Base-by-base conservation (phyloP, 92 coral and sea anemone species). In the Galaxea fascicularis region DNA sequence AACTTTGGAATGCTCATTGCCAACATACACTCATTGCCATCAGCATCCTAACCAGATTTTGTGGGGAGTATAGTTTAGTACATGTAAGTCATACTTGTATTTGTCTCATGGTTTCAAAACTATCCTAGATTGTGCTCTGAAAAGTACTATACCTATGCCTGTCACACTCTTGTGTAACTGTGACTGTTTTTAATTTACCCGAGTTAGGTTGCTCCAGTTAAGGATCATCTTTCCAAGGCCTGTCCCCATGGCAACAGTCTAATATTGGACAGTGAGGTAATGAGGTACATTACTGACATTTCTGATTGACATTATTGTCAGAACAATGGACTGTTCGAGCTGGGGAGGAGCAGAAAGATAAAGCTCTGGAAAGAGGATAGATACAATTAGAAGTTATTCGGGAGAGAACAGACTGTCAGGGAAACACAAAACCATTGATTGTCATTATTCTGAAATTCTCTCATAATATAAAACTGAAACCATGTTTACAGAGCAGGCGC, bases 221-320 rank as follows among this genome's bases (percentile, higher is more conserved):
- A 91, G 82, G 99, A 93, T 76, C 91, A 86, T 82, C 93, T 96
- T 60, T 95, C 98, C 68, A 94, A 94, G 57, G 98, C 99, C 16
- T 96, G 98, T 79, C 99, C 99, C 51, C 99, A 96, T 91, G 99
- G 98, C 66, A 96, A 96, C 87, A 91, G 74, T 69, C 71, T 96
- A 62, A 96, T 96, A 45, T 93, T 96, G 57, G 99, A 96, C 76
- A 90, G 99, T 24, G 99, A 94, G 95, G 99, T 94, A 86, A 14
- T 13, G 10, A 7, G 17, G 4, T 8, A 4, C 13, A 31, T 0
- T 22, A 20, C 12, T 4, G 17, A 58, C 12, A 3, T 30, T 14
- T 17, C 4, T 16, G 3, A 39, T 62, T 22, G 26, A 31, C 27
- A 35, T 35, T 35, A 35, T 35, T 35, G 41, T 35, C 41, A 35